These are phyloP conservation scores for Andricus grossulariae DNA, from an alignment of 1,140 invertebrate genomes.

Conservation along the genomic window DNA sequence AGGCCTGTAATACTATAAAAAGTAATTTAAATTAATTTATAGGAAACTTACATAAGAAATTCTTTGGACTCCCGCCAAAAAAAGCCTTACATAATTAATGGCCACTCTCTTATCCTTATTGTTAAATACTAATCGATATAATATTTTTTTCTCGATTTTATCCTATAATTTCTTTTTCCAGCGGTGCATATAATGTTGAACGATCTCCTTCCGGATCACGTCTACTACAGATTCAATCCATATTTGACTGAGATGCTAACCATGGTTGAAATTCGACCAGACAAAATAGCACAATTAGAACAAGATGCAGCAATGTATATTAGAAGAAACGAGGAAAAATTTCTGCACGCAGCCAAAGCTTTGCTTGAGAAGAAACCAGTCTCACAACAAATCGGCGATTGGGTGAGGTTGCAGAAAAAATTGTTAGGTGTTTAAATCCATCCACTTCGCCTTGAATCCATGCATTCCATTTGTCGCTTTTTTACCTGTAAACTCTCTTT, in stretches of 20 bases:
- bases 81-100: no score
- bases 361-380: slow-evolving; percentile 72
- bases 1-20: no score
- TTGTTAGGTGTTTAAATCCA: slow-evolving; percentile 55
- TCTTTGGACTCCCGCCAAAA: no score
- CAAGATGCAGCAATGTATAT: slow-evolving; percentile 85
- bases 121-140: no score
- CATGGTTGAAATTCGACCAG: slow-evolving; percentile 89
- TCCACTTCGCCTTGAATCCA: background rate
- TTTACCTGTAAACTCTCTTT: background rate
- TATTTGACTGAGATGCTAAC: slow-evolving; percentile 88
- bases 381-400: slow-evolving; percentile 73
- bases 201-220: slow-evolving; percentile 86
- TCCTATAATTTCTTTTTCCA: slow-evolving; percentile 69
- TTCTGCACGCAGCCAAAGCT: slow-evolving; percentile 77
- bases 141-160: slow-evolving; percentile 39
- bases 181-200: slow-evolving; percentile 88
- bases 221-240: slow-evolving; percentile 94
- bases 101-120: no score
- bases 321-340: slow-evolving; percentile 86
- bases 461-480: background rate
- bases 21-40: no score
- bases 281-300: slow-evolving; percentile 80
- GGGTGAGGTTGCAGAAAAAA: slow-evolving; percentile 69
- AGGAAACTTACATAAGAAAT: no score